Percentiles rank a stretch among this genome's conserved stretches.
Evolutionary conservation across 2,797 vertebrate genomes (phyloP).

Genomic region (Nyctibius grandis): DNA sequence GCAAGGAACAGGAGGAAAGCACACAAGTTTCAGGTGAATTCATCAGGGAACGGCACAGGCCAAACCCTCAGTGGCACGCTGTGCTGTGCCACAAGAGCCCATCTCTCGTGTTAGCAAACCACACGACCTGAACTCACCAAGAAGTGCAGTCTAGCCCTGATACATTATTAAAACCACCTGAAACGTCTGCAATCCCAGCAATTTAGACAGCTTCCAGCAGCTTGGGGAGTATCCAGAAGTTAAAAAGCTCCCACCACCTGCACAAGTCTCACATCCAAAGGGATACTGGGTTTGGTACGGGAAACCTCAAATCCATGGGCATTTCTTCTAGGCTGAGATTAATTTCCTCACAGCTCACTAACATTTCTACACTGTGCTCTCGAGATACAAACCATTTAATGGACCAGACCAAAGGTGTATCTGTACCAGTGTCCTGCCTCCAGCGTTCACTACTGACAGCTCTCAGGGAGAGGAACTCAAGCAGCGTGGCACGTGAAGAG

Average conservation of each 20-base stretch:
- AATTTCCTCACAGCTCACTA: background rate
- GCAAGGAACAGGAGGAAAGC: background rate
- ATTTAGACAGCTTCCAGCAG: background rate
- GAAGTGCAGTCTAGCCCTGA: background rate
- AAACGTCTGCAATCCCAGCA: background rate
- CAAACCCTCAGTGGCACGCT: background rate
- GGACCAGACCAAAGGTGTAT: no score
- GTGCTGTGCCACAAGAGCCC: background rate
- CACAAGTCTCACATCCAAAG: background rate
- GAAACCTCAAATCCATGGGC: background rate
- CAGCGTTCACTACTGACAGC: background rate
- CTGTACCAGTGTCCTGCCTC: background rate
- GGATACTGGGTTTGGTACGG: background rate
- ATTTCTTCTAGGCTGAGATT: background rate
- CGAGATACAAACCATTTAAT: background rate
- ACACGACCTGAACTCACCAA: background rate
- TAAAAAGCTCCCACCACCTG: background rate
- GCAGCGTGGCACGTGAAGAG: rapidly evolving
- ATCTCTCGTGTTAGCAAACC: background rate
- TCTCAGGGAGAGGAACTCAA: background rate
- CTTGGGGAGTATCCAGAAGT: background rate
- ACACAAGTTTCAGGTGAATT: background rate
- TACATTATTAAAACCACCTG: background rate
- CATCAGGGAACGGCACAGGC: background rate
- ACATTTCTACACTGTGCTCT: background rate